These are phyloP conservation scores for Cydia strobilella DNA, from an alignment of 1,140 invertebrate genomes.

Conservation along the genomic window DNA sequence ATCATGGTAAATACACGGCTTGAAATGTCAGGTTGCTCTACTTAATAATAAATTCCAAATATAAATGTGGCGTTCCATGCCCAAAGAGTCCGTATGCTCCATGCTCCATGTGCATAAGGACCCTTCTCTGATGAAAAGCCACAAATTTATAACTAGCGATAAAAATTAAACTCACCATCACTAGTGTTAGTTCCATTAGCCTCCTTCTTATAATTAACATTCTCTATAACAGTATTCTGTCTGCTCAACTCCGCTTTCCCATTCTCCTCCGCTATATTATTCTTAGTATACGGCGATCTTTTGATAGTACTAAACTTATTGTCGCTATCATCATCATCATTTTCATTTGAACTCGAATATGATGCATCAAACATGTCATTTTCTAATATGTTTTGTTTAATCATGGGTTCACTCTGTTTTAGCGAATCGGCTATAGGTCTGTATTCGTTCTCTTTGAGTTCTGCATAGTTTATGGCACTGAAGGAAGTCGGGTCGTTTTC, in stretches of 20 bases:
- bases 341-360: conserved; percentile 80
- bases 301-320: conserved; percentile 86
- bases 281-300: conserved; percentile 83
- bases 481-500: conserved; percentile 67
- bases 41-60: no score
- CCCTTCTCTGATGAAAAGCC: no score
- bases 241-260: conserved; percentile 62
- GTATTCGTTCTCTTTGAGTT: conserved; percentile 51
- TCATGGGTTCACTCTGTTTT: conserved; percentile 75
- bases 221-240: conserved; percentile 79
- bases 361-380: conserved; percentile 79
- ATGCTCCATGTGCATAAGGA: no score
- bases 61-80: no score
- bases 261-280: conserved; percentile 61
- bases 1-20: no score
- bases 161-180: conserved; percentile 73
- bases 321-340: conserved; percentile 82
- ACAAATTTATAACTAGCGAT: no score
- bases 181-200: conserved; percentile 67
- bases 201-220: conserved; percentile 75
- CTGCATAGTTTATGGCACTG: conserved; percentile 60
- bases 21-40: no score
- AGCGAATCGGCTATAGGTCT: conserved; percentile 52
- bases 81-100: no score
- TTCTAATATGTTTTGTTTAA: conserved; percentile 79